Evolutionary conservation across 1,140 invertebrate species (phyloP).

Genomic region (Laupala kohalensis): DNA sequence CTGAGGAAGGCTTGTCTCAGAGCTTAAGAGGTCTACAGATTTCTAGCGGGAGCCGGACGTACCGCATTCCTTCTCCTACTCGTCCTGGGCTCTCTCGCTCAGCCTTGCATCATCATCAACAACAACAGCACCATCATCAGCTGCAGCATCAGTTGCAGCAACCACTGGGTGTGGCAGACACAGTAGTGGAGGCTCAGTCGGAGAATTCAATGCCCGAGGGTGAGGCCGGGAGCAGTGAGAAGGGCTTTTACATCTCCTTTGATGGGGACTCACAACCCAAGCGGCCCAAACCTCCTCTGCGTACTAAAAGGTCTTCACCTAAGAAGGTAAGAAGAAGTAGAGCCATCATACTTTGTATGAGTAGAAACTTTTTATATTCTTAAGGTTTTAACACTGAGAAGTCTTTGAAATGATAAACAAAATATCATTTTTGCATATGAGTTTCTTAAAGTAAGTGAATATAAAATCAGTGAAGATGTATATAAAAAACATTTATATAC

Average conservation of each 20-base stretch:
- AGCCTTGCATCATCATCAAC: constrained; percentile 48
- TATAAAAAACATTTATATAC: no score
- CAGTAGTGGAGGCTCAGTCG: neutral
- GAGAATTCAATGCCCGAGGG: neutral
- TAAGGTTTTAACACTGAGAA: no score
- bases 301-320: constrained; percentile 59
- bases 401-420: no score
- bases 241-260: constrained; percentile 92
- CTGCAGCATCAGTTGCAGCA: constrained; percentile 31
- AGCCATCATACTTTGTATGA: no score
- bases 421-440: no score
- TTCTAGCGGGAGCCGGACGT: constrained; percentile 72
- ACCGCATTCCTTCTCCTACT: constrained; percentile 71
- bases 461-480: no score
- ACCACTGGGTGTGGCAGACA: constrained; percentile 17
- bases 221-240: constrained; percentile 24
- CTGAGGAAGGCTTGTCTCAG: constrained; percentile 27
- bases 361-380: no score
- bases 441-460: no score
- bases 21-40: constrained; percentile 63
- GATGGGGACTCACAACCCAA: constrained; percentile 69
- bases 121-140: constrained; percentile 7
- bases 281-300: constrained; percentile 72
- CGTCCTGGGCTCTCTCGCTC: constrained; percentile 53
- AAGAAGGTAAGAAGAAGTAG: constrained; percentile 58